Base-by-base conservation (phyloP, 2,888 invertebrate genomes). In the Epirrita christyi region DNA sequence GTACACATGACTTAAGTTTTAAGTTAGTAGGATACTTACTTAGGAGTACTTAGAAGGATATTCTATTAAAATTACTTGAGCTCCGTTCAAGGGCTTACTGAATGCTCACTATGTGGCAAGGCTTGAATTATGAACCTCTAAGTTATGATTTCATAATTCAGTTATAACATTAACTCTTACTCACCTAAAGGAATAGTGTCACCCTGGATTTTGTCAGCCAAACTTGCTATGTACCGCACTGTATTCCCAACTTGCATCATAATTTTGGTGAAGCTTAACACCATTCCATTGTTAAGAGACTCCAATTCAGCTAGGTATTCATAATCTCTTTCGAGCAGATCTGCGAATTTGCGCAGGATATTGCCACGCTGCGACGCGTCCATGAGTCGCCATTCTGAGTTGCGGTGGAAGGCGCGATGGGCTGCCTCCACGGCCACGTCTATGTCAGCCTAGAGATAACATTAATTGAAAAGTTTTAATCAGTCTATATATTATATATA, bases 261-360 rank as follows among this genome's bases (percentile, higher is more conserved):
- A 94, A 67, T 93, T 87, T 63, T 93, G 93, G 95, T 88, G 64
- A 92, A 83, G 6, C 85, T 78, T 72, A 94, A 95, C 0, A 98
- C 95, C 85, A 97, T 98, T 15, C 98, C 98, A 85, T 98, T 98
- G 81, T 99, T 97, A 58, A 97, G 81, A 0, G 98, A 97, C 90
- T 98, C 98, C 75, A 99, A 90, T 69, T 96, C 96, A 38, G 96
- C 95, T 37, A 97, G 77, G 71, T 97, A 97, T 2, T 90, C 88
- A 1, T 89, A 85, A 81, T 98, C 96, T 42, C 95, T 91, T 76
- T 96, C 96, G 7, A 98, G 91, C 0, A 97, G 90, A 81, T 97
- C 96, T 0, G 97, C 97, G 59, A 98, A 90, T 64, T 93, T 94
- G 78, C 94, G 86, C 4, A 98, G 81, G 1, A 98, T 85, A 21